Evolutionary conservation across 2,113 vertebrate genomes (phyloP).

Genomic region (Microtus pennsylvanicus): DNA sequence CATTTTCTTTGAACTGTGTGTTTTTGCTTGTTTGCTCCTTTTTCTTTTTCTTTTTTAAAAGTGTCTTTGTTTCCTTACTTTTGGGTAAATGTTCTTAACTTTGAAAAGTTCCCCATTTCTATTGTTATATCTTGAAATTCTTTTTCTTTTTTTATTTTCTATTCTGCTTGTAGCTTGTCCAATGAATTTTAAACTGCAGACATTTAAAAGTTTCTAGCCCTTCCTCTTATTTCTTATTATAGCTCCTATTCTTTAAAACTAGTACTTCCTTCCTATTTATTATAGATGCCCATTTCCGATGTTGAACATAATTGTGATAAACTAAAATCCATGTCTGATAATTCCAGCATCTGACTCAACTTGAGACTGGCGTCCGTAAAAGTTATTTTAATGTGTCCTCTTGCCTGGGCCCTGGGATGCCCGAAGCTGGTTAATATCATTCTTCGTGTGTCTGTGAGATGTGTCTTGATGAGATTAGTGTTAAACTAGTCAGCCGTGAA

Average conservation of each 20-base stretch:
- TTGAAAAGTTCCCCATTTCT: conserved; percentile 15
- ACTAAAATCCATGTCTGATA: conserved; percentile 23
- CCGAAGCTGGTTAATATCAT: background rate
- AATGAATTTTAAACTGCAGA: conserved; percentile 26
- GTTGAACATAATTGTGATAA: conserved; percentile 20
- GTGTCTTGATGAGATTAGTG: background rate
- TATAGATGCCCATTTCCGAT: background rate
- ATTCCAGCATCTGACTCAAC: background rate
- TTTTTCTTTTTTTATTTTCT: background rate
- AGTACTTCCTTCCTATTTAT: conserved; percentile 2
- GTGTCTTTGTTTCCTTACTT: background rate
- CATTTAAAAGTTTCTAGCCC: background rate
- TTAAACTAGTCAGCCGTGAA: background rate
- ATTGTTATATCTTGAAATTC: background rate
- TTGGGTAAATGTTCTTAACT: background rate
- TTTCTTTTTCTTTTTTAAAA: background rate
- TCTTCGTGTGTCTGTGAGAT: background rate
- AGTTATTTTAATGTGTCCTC: background rate
- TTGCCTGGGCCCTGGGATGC: background rate
- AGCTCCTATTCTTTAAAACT: background rate
- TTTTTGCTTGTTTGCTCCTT: background rate
- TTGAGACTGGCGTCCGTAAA: background rate
- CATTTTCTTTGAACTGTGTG: background rate
- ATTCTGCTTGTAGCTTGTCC: conserved; percentile 14
- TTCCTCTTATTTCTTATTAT: conserved; percentile 28